Conservation (phyloP, 1,140 invertebrate species). For the Drosophila rhopaloa region DNA sequence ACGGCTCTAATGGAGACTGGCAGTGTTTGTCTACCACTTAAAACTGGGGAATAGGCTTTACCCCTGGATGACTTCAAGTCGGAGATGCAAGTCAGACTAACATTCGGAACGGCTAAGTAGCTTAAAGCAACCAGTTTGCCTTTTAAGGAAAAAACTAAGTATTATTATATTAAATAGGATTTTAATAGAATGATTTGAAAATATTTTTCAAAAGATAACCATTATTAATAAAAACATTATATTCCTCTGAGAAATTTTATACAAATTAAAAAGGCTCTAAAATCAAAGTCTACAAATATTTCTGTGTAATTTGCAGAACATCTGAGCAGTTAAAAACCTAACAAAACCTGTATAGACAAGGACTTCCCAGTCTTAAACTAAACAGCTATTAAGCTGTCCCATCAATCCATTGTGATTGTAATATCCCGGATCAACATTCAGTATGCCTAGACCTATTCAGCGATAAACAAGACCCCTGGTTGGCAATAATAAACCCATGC, state of each 20-base stretch:
- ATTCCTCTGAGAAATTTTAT: no score
- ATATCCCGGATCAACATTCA: slow-evolving; percentile 25
- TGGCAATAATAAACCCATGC: slow-evolving; percentile 34
- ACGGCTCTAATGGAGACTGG: slow-evolving; percentile 27
- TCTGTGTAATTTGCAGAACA: neutral
- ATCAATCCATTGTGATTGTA: neutral
- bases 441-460: slow-evolving; percentile 23
- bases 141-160: neutral
- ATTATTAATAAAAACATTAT: no score
- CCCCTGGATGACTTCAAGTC: neutral
- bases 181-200: no score
- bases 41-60: neutral
- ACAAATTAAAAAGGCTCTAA: no score
- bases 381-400: neutral
- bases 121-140: neutral
- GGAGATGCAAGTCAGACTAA: neutral
- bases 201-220: no score
- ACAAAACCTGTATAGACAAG: neutral
- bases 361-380: neutral
- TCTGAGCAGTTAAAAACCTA: no score
- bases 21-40: slow-evolving; percentile 15
- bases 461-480: slow-evolving; percentile 26
- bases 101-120: neutral
- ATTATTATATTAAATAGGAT: no score
- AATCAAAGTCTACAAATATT: no score